Conservation (phyloP, 2,888 invertebrate genomes). For the Andrena fulva region DNA sequence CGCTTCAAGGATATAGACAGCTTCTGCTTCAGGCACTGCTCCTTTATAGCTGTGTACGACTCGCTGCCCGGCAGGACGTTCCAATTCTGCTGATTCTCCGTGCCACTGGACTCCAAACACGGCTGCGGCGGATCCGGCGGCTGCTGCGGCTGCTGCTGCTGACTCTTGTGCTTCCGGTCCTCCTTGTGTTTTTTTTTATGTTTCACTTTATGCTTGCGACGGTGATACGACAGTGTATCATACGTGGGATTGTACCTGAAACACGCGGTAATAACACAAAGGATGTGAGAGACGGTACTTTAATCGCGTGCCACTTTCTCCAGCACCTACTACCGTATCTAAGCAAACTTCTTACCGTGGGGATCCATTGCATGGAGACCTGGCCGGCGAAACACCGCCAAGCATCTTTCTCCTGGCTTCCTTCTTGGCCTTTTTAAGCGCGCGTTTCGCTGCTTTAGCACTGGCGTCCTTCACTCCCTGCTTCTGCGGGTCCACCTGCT, state of each 20-base stretch:
- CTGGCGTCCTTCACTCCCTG: slow-evolving; percentile 84
- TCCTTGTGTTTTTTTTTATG: slow-evolving; percentile 92
- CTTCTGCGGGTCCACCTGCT: slow-evolving; percentile 79
- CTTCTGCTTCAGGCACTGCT: slow-evolving; percentile 90
- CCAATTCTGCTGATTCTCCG: slow-evolving; percentile 86
- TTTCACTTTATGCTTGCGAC: slow-evolving; percentile 89
- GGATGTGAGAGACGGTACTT: slow-evolving; percentile 1
- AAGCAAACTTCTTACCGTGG: slow-evolving; percentile 75
- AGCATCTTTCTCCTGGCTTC: slow-evolving; percentile 90
- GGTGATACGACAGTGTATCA: slow-evolving; percentile 81
- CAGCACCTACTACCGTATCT: background rate
- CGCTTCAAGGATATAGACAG: slow-evolving; percentile 91
- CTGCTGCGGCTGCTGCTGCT: slow-evolving; percentile 62
- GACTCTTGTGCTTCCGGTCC: slow-evolving; percentile 86
- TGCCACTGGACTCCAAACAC: slow-evolving; percentile 31
- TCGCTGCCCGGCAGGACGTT: slow-evolving; percentile 84
- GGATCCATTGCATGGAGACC: slow-evolving; percentile 83
- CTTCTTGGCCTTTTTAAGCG: slow-evolving; percentile 92
- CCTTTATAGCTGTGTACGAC: slow-evolving; percentile 87
- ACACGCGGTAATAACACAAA: background rate
- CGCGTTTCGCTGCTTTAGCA: slow-evolving; percentile 90
- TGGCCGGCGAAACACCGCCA: slow-evolving; percentile 87
- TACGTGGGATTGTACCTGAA: slow-evolving; percentile 80
- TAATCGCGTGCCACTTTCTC: background rate
- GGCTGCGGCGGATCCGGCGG: slow-evolving; percentile 40